phyloP scores from a whole-genome alignment of 2,888 invertebrate genomes.

The Eurois occulta region DNA sequence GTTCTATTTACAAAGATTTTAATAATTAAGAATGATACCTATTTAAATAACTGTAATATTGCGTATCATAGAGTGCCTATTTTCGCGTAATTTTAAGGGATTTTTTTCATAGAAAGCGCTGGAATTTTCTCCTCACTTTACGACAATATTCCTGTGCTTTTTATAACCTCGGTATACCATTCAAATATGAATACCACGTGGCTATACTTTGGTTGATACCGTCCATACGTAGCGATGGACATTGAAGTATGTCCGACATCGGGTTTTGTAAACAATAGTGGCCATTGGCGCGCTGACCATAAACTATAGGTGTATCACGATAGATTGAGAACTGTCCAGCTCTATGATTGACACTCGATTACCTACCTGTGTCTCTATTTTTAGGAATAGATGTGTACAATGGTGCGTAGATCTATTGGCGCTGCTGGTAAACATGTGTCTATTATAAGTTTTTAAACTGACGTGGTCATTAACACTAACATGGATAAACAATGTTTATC shows the following conservation, averaged over 20 bases:
- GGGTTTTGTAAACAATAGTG: constrained; percentile 28
- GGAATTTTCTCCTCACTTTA: neutral
- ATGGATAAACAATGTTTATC: neutral
- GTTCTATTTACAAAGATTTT: constrained; percentile 27
- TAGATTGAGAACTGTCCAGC: constrained; percentile 2
- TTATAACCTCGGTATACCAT: neutral
- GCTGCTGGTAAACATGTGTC: neutral
- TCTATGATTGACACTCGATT: constrained; percentile 18
- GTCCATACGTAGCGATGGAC: constrained; percentile 9
- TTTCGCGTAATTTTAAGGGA: neutral
- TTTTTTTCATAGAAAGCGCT: neutral
- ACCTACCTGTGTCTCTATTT: neutral
- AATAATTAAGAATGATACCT: neutral
- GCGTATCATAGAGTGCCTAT: neutral
- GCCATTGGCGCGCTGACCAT: constrained; percentile 6
- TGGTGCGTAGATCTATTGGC: neutral
- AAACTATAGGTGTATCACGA: constrained; percentile 24
- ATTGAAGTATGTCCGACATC: constrained; percentile 24
- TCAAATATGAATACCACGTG: neutral
- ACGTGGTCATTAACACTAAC: neutral
- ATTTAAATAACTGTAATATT: neutral
- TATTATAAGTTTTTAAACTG: neutral
- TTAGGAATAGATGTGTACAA: neutral
- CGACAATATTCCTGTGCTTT: neutral
- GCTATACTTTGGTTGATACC: constrained; percentile 4